Conservation (phyloP, 2,888 invertebrate species). For the Hyposoter dolosus region DNA sequence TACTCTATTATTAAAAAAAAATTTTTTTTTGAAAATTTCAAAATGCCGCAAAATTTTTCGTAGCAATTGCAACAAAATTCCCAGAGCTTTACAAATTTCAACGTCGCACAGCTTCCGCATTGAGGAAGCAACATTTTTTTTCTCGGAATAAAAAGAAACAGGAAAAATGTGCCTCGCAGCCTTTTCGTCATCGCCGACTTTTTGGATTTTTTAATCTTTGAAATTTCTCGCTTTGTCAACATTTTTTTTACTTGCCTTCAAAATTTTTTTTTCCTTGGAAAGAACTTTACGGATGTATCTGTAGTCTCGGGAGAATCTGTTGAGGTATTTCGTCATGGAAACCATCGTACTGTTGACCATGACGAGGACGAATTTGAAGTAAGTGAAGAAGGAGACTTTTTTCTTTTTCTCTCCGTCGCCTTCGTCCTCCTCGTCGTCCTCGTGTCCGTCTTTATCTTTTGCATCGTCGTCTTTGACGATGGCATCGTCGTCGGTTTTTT, state of each 20-base stretch:
- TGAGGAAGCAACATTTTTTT: too few species aligned
- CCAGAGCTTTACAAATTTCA: too few species aligned
- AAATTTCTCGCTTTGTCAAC: background rate
- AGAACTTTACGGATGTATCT: conserved; percentile 96
- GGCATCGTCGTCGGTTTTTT: background rate
- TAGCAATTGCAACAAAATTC: too few species aligned
- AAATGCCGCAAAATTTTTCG: too few species aligned
- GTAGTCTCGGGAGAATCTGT: conserved; percentile 96
- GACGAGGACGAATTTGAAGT: conserved; percentile 88
- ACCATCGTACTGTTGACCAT: conserved; percentile 93
- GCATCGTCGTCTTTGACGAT: conserved; percentile 25
- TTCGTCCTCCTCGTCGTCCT: conserved; percentile 69
- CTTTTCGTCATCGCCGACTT: background rate
- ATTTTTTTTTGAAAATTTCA: too few species aligned
- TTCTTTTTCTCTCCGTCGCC: conserved; percentile 67
- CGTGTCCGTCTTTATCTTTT: conserved; percentile 73
- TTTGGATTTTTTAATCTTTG: background rate
- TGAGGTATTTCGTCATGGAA: conserved; percentile 92
- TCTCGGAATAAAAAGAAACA: too few species aligned
- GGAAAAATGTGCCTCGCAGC: too few species aligned
- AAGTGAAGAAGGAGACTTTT: conserved; percentile 86
- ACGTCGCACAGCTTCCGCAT: too few species aligned
- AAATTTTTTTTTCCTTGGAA: conserved; percentile 93
- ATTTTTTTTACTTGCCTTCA: conserved; percentile 88
- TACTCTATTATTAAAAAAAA: too few species aligned